A percentile compares a stretch with the other conserved stretches of the same genome.
Conservation (phyloP, 2,113 vertebrate species). For the Sakesphorus luctuosus region DNA sequence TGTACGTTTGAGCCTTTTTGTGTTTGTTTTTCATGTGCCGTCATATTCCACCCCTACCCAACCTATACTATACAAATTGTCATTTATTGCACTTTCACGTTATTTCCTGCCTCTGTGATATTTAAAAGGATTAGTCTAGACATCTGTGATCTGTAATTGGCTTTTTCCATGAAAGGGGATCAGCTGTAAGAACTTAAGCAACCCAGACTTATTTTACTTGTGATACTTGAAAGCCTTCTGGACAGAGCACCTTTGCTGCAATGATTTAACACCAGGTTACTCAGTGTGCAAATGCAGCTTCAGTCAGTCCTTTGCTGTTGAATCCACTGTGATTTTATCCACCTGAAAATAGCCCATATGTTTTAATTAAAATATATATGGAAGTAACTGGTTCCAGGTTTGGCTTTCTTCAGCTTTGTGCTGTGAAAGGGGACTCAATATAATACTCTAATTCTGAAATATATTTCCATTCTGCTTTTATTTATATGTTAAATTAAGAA, state of each 20-base stretch:
- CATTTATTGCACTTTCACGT: slow-evolving; percentile 61
- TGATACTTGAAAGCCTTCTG: slow-evolving; percentile 60
- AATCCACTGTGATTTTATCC: slow-evolving; percentile 50
- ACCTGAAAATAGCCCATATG: slow-evolving; percentile 28
- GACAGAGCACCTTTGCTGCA: slow-evolving; percentile 56
- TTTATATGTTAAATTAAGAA: slow-evolving; percentile 60
- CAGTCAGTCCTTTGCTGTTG: slow-evolving; percentile 17
- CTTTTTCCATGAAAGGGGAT: slow-evolving; percentile 65
- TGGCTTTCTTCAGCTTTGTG: neutral
- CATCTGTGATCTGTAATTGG: slow-evolving; percentile 72
- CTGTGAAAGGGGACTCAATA: neutral
- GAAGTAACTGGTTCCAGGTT: slow-evolving; percentile 33
- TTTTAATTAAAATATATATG: slow-evolving; percentile 57
- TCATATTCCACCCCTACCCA: slow-evolving; percentile 19
- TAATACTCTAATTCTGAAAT: neutral
- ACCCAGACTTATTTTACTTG: slow-evolving; percentile 69
- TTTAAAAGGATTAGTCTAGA: slow-evolving; percentile 72
- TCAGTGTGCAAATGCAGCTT: slow-evolving; percentile 2
- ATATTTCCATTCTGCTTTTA: slow-evolving; percentile 34
- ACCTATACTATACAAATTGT: slow-evolving; percentile 54
- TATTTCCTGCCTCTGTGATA: slow-evolving; percentile 70
- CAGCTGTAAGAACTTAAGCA: slow-evolving; percentile 71
- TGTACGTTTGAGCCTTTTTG: slow-evolving; percentile 13
- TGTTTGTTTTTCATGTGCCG: slow-evolving; percentile 53
- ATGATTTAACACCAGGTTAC: slow-evolving; percentile 35